A percentile compares a stretch with the other conserved stretches of the same genome.
phyloP scores from a whole-genome alignment of 2,797 vertebrate genomes.

The Taenioides sp. region DNA sequence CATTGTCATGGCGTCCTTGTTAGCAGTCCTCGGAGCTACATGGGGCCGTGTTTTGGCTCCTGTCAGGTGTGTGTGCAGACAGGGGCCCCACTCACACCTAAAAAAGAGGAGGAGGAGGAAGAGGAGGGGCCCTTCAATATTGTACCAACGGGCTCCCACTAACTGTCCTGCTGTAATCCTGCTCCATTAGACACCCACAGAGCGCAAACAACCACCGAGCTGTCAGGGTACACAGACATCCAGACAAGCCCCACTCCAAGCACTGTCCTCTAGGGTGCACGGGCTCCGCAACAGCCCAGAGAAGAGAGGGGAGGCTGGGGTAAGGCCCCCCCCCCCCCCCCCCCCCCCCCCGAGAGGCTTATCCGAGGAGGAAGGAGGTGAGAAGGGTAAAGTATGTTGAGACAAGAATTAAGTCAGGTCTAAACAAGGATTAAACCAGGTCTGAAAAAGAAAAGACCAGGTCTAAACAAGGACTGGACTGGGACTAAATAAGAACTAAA shows the following conservation, averaged over 20 bases:
- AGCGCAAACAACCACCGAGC: slow-evolving; percentile 62
- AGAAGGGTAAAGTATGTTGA: not conserved
- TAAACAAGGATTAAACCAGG: not conserved
- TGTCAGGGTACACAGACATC: slow-evolving; percentile 64
- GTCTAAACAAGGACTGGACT: slow-evolving; percentile 72
- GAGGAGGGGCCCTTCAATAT: slow-evolving; percentile 60
- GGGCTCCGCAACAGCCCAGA: not conserved
- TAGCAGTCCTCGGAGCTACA: slow-evolving; percentile 73
- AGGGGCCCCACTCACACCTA: slow-evolving; percentile 60
- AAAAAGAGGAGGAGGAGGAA: slow-evolving; percentile 41
- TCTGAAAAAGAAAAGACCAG: not conserved
- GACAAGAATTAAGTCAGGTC: not conserved
- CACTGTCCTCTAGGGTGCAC: slow-evolving; percentile 22
- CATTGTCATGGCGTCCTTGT: slow-evolving; percentile 72
- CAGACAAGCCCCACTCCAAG: slow-evolving; percentile 51
- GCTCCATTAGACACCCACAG: slow-evolving; percentile 73
- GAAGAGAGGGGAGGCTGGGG: too few species aligned
- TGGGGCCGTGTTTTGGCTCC: slow-evolving; percentile 69
- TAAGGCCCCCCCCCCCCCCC: too few species aligned
- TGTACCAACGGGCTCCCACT: slow-evolving; percentile 64
- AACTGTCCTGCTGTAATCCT: slow-evolving; percentile 69
- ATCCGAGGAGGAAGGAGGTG: too few species aligned
- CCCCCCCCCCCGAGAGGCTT: too few species aligned
- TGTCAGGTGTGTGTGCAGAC: slow-evolving; percentile 67
- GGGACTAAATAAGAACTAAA: too few species aligned